Conservation (phyloP, 2,888 invertebrate genomes). For the Agrotis clavis region DNA sequence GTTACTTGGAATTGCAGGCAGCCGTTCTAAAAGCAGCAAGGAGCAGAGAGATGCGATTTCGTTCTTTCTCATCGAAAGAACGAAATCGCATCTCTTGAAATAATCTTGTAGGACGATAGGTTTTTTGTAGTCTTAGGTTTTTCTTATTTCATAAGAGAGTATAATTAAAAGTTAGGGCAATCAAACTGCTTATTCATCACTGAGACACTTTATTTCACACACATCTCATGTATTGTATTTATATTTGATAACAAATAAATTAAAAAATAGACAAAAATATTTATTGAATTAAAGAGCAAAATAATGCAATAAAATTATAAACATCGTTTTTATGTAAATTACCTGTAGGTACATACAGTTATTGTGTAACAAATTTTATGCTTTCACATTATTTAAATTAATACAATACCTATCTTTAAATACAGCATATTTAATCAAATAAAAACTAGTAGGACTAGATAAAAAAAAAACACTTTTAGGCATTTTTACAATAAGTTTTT, state of each 20-base stretch:
- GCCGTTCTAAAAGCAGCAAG: too few species aligned
- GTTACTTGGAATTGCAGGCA: too few species aligned
- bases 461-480: neutral
- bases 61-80: neutral
- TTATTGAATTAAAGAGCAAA: too few species aligned
- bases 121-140: neutral
- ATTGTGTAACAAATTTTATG: neutral
- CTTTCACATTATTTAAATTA: neutral
- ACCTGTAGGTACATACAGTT: neutral
- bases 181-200: too few species aligned
- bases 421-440: too few species aligned
- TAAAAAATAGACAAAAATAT: too few species aligned
- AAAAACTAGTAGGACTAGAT: neutral
- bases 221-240: neutral
- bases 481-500: too few species aligned
- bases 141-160: too few species aligned
- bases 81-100: too few species aligned
- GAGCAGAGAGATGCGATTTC: neutral
- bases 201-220: neutral
- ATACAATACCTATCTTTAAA: neutral
- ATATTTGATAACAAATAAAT: neutral
- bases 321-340: neutral
- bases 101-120: too few species aligned
- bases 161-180: too few species aligned
- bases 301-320: neutral